Percentiles rank a stretch among this genome's conserved stretches.
phyloP scores from a whole-genome alignment of 2,888 invertebrate genomes.

The Chaitophorus viminalis region DNA sequence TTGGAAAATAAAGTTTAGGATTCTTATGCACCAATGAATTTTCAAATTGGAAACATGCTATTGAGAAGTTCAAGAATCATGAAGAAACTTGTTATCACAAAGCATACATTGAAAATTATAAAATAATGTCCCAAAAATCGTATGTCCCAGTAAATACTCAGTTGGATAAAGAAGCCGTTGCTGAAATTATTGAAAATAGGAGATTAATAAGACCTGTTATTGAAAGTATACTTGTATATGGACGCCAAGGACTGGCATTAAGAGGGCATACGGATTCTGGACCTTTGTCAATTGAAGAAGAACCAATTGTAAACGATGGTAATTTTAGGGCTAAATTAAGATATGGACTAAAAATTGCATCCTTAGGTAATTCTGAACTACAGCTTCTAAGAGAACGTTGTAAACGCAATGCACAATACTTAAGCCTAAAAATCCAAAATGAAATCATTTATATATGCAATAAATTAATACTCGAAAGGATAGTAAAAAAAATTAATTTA shows the following conservation, averaged over 20 bases:
- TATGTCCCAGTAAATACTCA: too few species aligned
- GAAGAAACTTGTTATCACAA: conserved; percentile 32
- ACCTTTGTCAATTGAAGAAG: neutral
- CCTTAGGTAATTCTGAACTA: too few species aligned
- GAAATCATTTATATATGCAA: too few species aligned
- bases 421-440: too few species aligned
- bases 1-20: conserved; percentile 25
- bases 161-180: too few species aligned
- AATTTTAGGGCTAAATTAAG: too few species aligned
- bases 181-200: neutral
- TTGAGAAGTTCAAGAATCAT: conserved; percentile 14
- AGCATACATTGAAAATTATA: too few species aligned
- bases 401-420: neutral
- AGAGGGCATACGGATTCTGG: neutral
- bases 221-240: conserved; percentile 3
- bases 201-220: neutral
- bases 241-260: neutral
- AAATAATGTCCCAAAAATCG: too few species aligned
- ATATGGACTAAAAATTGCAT: too few species aligned
- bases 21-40: conserved; percentile 27
- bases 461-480: too few species aligned
- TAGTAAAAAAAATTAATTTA: too few species aligned
- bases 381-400: neutral
- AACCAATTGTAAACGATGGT: too few species aligned
- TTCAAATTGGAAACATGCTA: conserved; percentile 28